phyloP scores from a whole-genome alignment of 2,113 vertebrate genomes.

The Vimba vimba region DNA sequence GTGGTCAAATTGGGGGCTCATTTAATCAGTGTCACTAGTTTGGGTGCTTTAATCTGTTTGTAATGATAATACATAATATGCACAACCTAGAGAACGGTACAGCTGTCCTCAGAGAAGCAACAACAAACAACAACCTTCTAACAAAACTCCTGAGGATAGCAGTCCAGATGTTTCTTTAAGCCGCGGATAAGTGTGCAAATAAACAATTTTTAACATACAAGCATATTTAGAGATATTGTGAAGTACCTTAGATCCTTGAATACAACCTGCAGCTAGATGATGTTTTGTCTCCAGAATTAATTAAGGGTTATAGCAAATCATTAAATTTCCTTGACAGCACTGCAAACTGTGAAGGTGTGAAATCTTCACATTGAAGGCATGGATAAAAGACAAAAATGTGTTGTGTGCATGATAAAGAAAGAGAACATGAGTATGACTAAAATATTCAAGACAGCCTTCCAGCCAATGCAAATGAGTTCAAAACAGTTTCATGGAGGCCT shows the following conservation, averaged over 20 bases:
- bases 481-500: conserved; percentile 43
- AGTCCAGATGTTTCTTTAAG: conserved; percentile 61
- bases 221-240: not conserved
- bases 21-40: not conserved
- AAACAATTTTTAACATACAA: conserved; percentile 36
- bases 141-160: conserved; percentile 65
- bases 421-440: conserved; percentile 62
- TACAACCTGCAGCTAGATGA: not conserved
- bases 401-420: conserved; percentile 60
- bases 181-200: conserved; percentile 52
- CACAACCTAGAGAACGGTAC: conserved; percentile 56
- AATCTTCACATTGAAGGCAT: conserved; percentile 15
- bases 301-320: not conserved
- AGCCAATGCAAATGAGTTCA: conserved; percentile 63
- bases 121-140: conserved; percentile 63
- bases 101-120: conserved; percentile 53
- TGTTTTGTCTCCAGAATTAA: conserved; percentile 16
- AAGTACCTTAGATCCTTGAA: not conserved
- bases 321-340: conserved; percentile 13
- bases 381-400: conserved; percentile 60
- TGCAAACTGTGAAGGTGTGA: conserved; percentile 12
- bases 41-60: conserved; percentile 27
- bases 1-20: not conserved
- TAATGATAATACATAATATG: conserved; percentile 41
- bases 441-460: conserved; percentile 62